Conservation (phyloP, 2,888 invertebrate species). For the Cactoblastis cactorum region DNA sequence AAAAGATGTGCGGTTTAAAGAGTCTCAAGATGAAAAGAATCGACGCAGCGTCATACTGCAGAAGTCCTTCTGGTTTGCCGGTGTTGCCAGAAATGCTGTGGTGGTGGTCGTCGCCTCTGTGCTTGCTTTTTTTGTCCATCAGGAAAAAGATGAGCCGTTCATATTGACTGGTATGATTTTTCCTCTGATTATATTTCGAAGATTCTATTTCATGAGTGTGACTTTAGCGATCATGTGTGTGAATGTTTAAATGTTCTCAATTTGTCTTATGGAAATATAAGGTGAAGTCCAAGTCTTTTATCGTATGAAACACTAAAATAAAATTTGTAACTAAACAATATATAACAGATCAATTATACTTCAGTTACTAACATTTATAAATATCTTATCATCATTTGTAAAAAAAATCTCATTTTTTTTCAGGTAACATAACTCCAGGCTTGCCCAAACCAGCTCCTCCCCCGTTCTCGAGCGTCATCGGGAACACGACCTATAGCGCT, state of each 20-base stretch:
- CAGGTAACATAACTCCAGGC: conserved; percentile 81
- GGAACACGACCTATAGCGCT: conserved; percentile 72
- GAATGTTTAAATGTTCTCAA: too few relatives aligned
- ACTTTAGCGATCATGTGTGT: too few relatives aligned
- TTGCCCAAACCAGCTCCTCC: conserved; percentile 78
- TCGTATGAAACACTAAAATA: too few relatives aligned
- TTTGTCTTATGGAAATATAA: too few relatives aligned
- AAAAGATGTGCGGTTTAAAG: conserved; percentile 73
- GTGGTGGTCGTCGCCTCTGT: conserved; percentile 82
- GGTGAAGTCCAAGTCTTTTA: too few relatives aligned
- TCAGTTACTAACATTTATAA: too few relatives aligned
- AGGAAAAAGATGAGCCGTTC: conserved; percentile 69
- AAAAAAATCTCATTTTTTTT: conserved; percentile 23
- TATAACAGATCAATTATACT: too few relatives aligned
- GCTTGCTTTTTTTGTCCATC: conserved; percentile 76
- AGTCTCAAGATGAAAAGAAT: conserved; percentile 47
- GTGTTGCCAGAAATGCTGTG: conserved; percentile 84
- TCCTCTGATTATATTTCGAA: neutral
- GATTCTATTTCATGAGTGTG: too few relatives aligned
- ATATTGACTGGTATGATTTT: conserved; percentile 76
- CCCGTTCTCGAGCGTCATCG: conserved; percentile 64
- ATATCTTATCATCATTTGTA: too few relatives aligned
- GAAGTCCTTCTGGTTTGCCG: conserved; percentile 80
- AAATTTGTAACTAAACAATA: too few relatives aligned
- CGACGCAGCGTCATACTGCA: conserved; percentile 49